Evolutionary conservation across 2,888 invertebrate species (phyloP).

Genomic region (Lasioglossum calceatum): DNA sequence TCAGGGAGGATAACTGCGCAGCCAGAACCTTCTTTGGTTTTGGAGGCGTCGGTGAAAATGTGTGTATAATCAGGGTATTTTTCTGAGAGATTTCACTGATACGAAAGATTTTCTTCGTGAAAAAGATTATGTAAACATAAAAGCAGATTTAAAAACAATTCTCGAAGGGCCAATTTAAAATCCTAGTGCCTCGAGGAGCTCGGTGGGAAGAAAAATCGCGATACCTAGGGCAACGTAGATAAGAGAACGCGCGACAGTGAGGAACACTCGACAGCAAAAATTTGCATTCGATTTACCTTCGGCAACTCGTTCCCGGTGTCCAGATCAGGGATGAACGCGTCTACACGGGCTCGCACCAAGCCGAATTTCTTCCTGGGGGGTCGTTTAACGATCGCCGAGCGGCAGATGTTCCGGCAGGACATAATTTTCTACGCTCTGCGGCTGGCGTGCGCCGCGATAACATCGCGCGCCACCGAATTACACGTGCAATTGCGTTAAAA

Average conservation of each 20-base stretch:
- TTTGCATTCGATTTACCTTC: constrained; percentile 7
- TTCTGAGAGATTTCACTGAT: no score
- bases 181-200: background rate
- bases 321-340: background rate
- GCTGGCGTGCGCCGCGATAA: constrained; percentile 16
- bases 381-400: background rate
- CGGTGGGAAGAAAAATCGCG: background rate
- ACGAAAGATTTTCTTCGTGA: no score
- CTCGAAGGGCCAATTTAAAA: background rate
- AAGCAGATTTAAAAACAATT: background rate
- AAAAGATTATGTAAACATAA: background rate
- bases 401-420: constrained; percentile 21
- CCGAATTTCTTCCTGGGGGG: constrained; percentile 13
- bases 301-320: background rate
- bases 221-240: background rate
- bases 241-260: background rate
- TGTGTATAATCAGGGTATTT: no score
- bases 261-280: background rate
- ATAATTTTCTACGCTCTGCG: constrained; percentile 40
- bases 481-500: constrained; percentile 35
- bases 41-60: no score
- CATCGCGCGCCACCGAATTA: constrained; percentile 28
- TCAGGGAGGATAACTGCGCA: background rate
- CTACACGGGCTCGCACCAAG: background rate
- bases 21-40: no score